Base-by-base conservation (phyloP, 2,113 vertebrate genomes). In the Hepsetus odoe region DNA sequence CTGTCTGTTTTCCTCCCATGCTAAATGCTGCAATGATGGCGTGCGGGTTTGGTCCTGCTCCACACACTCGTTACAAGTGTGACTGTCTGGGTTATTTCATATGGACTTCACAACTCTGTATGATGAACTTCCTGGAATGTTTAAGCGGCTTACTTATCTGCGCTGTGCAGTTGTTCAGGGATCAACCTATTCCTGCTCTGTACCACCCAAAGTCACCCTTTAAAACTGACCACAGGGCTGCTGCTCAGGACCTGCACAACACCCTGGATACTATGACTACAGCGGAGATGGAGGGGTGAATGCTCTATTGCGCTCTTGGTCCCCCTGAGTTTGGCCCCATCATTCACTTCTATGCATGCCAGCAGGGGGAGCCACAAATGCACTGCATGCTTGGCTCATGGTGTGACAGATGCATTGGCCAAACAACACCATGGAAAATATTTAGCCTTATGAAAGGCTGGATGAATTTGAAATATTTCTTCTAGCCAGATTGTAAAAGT, bases 391-490 rank as follows among this genome's bases (percentile, higher is more conserved):
- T n/a, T 72, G 78, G 68, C 44, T 49, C 74, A 26, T 1, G 1
- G 46, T 24, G 8, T 18, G 51, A 24, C 32, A n/a, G 2, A 49
- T n/a, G 40, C 62, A 0, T 28, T 74, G 67, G 82, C 51, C 74
- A 68, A 74, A 65, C 24, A 26, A 22, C 58, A 67, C 68, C 77
- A 76, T 76, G 77, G 77, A 83, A 83, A 83, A 74, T 83, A 80
- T 69, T 61, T 49, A 44, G 53, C 68, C 59, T 79, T 61, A 61
- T 74, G 62, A 72, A 83, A 40, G 76, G 44, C 20, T 72, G 61
- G 67, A 75, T 67, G 33, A 22, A 33, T 33, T 79, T 58, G 33
- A 59, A 11, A 22, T 59, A 71, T 28, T 30, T 66, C 40, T 33
- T 65, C 26, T 40, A 69, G 70, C 49, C 32, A 26, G 69, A 62